Base-by-base conservation (phyloP, 23 tunicate species). In the Ciona savignyi region DNA sequence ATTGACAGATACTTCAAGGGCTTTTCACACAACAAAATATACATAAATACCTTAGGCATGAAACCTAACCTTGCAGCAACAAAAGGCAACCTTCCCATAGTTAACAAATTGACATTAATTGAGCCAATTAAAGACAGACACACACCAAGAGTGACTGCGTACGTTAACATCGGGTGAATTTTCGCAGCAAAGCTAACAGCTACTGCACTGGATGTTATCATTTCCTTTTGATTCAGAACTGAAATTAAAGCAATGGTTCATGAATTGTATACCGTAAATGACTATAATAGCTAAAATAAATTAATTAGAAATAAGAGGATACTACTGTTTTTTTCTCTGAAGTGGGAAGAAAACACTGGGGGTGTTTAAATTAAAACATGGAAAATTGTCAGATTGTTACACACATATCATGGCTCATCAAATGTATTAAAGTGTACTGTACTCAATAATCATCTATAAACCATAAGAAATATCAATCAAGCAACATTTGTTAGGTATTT, bases 111-210 rank as follows among this genome's bases (percentile, higher is more conserved):
- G 30, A 74, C 68, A 69, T 91, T 85, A 73, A 91, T 75, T 0
- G 86, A 80, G n/a, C 97, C 97, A 77, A 91, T 80, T 71, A 91
- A 66, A 6, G 97, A 91, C 70, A 91, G 42, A 65, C 97, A 91
- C 15, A 91, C 97, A 23, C 87, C 90, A 29, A 61, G 20, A 11
- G 97, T 91, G 25, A 91, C 89, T 26, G 84, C 76, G 72, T 91
- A 80, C 1, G 86, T 70, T 15, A 91, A 25, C 60, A 75, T 70
- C 0, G 97, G 97, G 63, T 91, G 87, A 29, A 91, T 70, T 60
- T 80, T 76, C 27, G 75, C 80, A 32, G 93, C 87, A 70, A 81
- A 91, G 34, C 77, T 63, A 1, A 91, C 91, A 2, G 97, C 97
- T 20, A 91, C 87, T n/a, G 97, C 97, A 68, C 77, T 69, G 1